Percentiles rank a stretch among this genome's conserved stretches.
Evolutionary conservation across 2,888 invertebrate species (phyloP).

Genomic region (Stenotaenia linearis): DNA sequence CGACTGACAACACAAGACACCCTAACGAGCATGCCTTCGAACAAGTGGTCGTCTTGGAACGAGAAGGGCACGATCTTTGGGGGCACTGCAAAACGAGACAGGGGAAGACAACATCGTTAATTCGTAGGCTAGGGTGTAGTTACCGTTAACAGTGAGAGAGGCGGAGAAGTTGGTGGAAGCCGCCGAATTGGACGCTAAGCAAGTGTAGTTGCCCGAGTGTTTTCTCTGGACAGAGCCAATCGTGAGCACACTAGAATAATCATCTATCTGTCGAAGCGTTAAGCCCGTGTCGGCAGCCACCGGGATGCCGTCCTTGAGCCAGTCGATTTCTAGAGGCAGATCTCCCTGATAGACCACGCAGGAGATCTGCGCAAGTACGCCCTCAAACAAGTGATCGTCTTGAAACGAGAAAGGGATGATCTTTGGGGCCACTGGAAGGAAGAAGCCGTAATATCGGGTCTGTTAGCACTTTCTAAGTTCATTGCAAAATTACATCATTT

Average conservation of each 20-base stretch:
- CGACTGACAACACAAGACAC: constrained; percentile 36
- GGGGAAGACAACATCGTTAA: constrained; percentile 33
- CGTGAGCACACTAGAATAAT: constrained; percentile 44
- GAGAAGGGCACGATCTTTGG: constrained; percentile 36
- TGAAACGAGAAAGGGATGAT: constrained; percentile 39
- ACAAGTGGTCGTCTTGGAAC: constrained; percentile 35
- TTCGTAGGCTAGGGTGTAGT: constrained; percentile 27
- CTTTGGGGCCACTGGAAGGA: constrained; percentile 38
- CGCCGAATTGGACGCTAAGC: constrained; percentile 35
- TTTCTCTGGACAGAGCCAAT: constrained; percentile 44
- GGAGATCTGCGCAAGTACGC: constrained; percentile 39
- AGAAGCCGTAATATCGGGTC: constrained; percentile 28
- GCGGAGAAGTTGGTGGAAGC: constrained; percentile 38
- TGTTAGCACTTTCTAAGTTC: constrained; percentile 30
- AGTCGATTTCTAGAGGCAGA: constrained; percentile 39
- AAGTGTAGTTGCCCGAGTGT: constrained; percentile 44
- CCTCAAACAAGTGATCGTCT: constrained; percentile 38
- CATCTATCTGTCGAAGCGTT: constrained; percentile 39
- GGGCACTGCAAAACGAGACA: constrained; percentile 32
- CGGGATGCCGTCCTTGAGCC: constrained; percentile 39
- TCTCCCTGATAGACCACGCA: constrained; percentile 40
- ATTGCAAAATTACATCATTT: background rate
- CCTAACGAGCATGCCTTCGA: constrained; percentile 35
- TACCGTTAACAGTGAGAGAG: constrained; percentile 39
- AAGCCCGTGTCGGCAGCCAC: constrained; percentile 36